Conservation (phyloP, 2,113 vertebrate genomes). For the Ovibos moschatus region DNA sequence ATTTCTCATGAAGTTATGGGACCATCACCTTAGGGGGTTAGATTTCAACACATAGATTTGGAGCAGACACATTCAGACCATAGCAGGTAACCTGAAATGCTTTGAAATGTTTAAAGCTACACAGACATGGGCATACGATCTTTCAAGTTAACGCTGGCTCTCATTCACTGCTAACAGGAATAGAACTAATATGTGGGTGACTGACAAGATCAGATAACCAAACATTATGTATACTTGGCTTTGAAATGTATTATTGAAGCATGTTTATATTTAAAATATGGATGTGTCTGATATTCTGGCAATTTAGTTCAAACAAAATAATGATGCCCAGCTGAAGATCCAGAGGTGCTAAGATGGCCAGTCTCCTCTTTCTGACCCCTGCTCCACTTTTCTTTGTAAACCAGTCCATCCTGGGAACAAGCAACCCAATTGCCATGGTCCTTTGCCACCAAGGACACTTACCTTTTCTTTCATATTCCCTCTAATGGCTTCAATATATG, state of each 20-base stretch:
- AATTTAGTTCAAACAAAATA: constrained; percentile 11
- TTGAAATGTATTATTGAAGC: neutral
- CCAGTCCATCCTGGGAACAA: neutral
- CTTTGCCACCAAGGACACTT: neutral
- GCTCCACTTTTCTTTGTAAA: neutral
- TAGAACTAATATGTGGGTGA: neutral
- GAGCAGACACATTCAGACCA: neutral
- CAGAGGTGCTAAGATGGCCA: neutral
- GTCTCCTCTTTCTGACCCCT: neutral
- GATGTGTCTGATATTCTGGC: neutral
- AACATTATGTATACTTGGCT: neutral
- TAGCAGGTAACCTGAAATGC: neutral
- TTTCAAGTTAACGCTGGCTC: neutral
- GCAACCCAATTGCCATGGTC: no score
- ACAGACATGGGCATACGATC: neutral
- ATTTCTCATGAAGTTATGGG: no score
- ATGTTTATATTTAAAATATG: constrained; percentile 2
- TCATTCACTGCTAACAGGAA: neutral
- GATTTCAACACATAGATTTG: neutral
- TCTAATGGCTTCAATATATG: neutral
- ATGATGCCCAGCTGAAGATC: neutral
- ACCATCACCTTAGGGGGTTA: neutral
- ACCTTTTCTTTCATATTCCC: neutral
- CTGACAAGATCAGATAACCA: neutral
- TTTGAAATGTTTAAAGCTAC: neutral